phyloP scores from a whole-genome alignment of 2,113 vertebrate species.

The Gobio gobio region DNA sequence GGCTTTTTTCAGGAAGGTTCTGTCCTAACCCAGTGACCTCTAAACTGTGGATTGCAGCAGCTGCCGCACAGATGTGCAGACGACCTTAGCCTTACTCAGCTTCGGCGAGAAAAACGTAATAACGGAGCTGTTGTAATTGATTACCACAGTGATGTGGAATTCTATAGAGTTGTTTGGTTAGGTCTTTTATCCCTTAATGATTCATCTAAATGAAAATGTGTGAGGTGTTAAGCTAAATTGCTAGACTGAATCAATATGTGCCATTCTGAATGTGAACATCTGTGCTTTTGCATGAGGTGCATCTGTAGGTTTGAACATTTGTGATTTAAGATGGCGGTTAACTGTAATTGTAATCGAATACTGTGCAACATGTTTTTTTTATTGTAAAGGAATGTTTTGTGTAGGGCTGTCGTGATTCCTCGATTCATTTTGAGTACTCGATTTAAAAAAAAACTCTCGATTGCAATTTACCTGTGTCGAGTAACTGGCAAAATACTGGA shows the following conservation, averaged over 20 bases:
- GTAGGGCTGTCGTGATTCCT: too few relatives aligned
- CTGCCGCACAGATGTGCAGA: slow-evolving; percentile 68
- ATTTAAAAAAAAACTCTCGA: too few relatives aligned
- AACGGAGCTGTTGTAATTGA: neutral
- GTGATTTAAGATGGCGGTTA: neutral
- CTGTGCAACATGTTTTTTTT: neutral
- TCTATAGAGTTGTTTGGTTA: neutral
- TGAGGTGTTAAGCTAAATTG: slow-evolving; percentile 15
- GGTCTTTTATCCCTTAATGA: slow-evolving; percentile 17
- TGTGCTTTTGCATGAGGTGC: neutral
- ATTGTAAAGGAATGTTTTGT: neutral
- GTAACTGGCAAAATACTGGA: too few relatives aligned
- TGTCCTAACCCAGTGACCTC: slow-evolving; percentile 66
- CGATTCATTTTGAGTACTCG: too few relatives aligned
- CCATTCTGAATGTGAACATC: neutral
- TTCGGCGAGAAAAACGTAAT: slow-evolving; percentile 5
- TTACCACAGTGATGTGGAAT: slow-evolving; percentile 7
- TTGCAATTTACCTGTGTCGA: too few relatives aligned
- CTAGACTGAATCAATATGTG: neutral
- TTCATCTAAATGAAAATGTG: neutral
- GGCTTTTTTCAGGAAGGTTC: slow-evolving; percentile 60
- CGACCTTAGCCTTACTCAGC: slow-evolving; percentile 13
- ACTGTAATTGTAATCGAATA: neutral
- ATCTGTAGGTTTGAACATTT: neutral
- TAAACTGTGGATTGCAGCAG: slow-evolving; percentile 53